These are phyloP conservation scores for Lutjanus campechanus DNA, from an alignment of 2,797 vertebrate species.

Conservation along the genomic window DNA sequence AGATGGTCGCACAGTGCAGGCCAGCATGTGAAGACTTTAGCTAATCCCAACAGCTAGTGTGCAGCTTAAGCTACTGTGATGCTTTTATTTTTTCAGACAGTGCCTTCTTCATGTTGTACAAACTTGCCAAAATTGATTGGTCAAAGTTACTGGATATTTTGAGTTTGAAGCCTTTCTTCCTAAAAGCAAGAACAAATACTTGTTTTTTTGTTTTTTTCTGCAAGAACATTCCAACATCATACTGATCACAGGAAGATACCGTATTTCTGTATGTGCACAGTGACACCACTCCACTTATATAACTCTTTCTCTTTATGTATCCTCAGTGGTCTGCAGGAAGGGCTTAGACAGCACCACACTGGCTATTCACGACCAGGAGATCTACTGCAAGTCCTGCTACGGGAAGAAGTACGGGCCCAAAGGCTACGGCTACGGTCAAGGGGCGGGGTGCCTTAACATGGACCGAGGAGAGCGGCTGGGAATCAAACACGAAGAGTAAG, in stretches of 20 bases:
- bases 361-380: conserved; percentile 93
- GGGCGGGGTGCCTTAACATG: conserved; percentile 95
- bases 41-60: conserved; percentile 34
- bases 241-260: not conserved
- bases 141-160: not conserved
- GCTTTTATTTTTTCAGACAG: not conserved
- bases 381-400: conserved; percentile 98
- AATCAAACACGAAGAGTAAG: conserved; percentile 94
- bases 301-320: not conserved
- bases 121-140: conserved; percentile 1
- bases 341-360: conserved; percentile 95
- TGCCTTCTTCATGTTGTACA: not conserved
- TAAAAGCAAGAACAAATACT: not conserved
- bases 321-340: conserved; percentile 94
- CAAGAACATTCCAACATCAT: not conserved
- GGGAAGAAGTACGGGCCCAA: conserved; percentile 97
- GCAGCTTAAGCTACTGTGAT: not conserved
- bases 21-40: conserved; percentile 30
- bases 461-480: conserved; percentile 95
- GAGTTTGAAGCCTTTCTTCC: not conserved
- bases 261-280: not conserved
- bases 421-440: conserved; percentile 96
- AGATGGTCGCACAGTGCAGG: conserved; percentile 26
- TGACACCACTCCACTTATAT: not conserved
- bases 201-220: no score